phyloP scores from a whole-genome alignment of 1,140 invertebrate genomes.

The Heliconius eleuchia region DNA sequence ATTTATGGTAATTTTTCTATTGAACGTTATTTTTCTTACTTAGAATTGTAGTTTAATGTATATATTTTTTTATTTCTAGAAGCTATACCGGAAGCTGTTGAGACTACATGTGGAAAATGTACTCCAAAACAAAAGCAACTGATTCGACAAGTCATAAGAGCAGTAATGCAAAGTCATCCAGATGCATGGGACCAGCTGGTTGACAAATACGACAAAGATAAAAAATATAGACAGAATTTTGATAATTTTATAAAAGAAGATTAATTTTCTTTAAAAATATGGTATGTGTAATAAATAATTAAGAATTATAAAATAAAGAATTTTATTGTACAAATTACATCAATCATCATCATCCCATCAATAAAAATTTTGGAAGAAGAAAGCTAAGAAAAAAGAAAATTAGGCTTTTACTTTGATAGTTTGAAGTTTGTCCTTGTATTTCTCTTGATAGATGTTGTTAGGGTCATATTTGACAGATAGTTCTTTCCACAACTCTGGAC shows the following conservation, averaged over 20 bases:
- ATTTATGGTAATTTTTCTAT: neutral
- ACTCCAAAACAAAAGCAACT: constrained; percentile 82
- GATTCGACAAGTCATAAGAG: constrained; percentile 83
- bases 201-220: constrained; percentile 75
- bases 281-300: neutral
- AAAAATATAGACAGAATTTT: constrained; percentile 66
- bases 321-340: neutral
- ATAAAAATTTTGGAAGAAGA: constrained; percentile 1
- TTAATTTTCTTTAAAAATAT: constrained; percentile 30
- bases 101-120: constrained; percentile 83
- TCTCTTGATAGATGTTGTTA: constrained; percentile 82
- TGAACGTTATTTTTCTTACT: too few species aligned
- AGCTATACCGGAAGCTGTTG: constrained; percentile 83
- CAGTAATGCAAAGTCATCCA: constrained; percentile 68
- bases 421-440: constrained; percentile 82
- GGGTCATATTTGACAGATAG: constrained; percentile 85
- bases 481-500: constrained; percentile 83
- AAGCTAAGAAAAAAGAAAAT: neutral
- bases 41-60: neutral
- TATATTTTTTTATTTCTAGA: constrained; percentile 63
- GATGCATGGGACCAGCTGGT: constrained; percentile 70
- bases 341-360: neutral
- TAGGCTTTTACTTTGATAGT: constrained; percentile 50
- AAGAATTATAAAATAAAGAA: neutral
- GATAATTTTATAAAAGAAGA: constrained; percentile 66